Evolutionary conservation across 2,888 invertebrate species (phyloP), one percentile per base, ranked within the genome.

Genomic region (Platycheirus albimanus): DNA sequence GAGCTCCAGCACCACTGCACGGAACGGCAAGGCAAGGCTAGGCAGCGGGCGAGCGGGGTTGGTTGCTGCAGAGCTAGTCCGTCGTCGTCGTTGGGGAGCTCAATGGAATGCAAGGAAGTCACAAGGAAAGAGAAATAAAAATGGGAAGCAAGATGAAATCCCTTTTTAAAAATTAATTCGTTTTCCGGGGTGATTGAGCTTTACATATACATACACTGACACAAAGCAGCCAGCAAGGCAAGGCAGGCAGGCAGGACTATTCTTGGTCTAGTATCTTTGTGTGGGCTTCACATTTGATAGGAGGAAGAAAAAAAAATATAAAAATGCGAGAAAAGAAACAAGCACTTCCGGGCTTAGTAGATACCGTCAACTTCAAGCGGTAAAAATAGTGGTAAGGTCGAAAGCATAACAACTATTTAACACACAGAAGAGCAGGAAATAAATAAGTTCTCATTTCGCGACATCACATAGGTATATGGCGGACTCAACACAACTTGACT

Each of bases 171-270:
- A 78, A 85, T 85, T 85, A 71, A 85, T 78, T 81, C 69, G 71
- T 84, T 85, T 85, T 85, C 85, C 81, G 84, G 80, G 85, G 84
- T 85, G 85, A 85, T 77, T 85, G 85, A 79, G 84, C 84, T 84
- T 77, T 84, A 61, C 76, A 54, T 13, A 24, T 24, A n/a, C n/a
- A 33, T 7, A 69, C 69, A 52, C 67, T 56, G 63, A 17, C 58
- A 72, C 51, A 58, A 33, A 52, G 36, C 45, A 33, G 36, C n/a
- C 54, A 51, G 7, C 13, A 52, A 28, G 28, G 30, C 2, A 8
- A 8, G 49, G n/a, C n/a, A n/a, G 10, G 19, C 63, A 10, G 41
- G 30, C 8, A 24, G 15, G 51, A 61, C 45, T 69, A 49, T 61
- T 61, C 51, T 66, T 58, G 36, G 47, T 63, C 41, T 63, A 77